Percentiles rank a stretch among this genome's conserved stretches.
Evolutionary conservation across 2,888 invertebrate species (phyloP).

Genomic region (Drosophila vallismaia): DNA sequence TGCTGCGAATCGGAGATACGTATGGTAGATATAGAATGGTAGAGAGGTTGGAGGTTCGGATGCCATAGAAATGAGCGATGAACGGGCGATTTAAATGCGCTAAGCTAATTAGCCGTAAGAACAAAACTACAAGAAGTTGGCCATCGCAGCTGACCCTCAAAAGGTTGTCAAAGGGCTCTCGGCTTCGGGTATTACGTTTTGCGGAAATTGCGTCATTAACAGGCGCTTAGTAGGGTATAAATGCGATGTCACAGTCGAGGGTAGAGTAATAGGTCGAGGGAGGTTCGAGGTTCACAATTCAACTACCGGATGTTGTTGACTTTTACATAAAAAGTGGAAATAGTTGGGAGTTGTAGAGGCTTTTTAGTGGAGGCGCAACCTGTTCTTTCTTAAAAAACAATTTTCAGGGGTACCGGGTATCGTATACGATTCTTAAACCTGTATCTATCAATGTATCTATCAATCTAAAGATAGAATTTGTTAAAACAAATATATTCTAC

Average conservation of each 20-base stretch:
- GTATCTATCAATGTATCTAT: no score
- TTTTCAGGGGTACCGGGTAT: no score
- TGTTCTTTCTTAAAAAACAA: no score
- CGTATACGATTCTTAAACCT: no score
- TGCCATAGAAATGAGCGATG: constrained; percentile 71
- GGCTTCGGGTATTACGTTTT: constrained; percentile 22
- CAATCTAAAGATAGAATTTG: background rate
- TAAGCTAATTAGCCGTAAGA: constrained; percentile 72
- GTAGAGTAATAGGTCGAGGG: background rate
- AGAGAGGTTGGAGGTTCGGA: constrained; percentile 22
- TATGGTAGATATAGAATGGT: no score
- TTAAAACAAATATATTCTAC: no score
- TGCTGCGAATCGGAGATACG: background rate
- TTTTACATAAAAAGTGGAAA: no score
- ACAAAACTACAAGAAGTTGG: constrained; percentile 29
- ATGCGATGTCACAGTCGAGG: background rate
- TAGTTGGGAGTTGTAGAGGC: no score
- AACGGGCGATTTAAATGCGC: constrained; percentile 66
- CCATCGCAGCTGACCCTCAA: constrained; percentile 55
- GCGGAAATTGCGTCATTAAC: constrained; percentile 78
- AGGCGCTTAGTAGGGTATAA: constrained; percentile 57
- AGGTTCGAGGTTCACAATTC: no score
- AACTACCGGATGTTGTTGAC: no score
- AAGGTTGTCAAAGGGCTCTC: constrained; percentile 54
- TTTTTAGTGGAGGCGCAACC: no score